A percentile compares a stretch with the other conserved stretches of the same genome.
Evolutionary conservation across 2,888 invertebrate species (phyloP).

Genomic region (Pharmacophagus antenor): DNA sequence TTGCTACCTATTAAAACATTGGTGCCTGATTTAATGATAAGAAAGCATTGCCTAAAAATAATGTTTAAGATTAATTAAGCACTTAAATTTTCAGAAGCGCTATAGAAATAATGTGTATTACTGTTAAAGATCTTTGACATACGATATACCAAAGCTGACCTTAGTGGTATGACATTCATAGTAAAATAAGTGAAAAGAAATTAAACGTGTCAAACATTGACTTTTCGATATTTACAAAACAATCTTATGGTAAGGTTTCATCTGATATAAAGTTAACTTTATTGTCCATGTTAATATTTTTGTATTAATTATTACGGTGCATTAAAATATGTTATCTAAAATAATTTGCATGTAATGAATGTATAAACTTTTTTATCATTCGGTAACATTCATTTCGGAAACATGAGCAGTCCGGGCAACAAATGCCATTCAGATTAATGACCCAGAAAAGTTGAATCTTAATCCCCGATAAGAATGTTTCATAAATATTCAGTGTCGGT

Average conservation of each 20-base stretch:
- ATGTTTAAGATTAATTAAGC: no score
- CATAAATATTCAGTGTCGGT: slow-evolving; percentile 78
- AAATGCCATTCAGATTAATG: slow-evolving; percentile 58
- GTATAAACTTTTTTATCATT: slow-evolving; percentile 13
- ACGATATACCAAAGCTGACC: neutral
- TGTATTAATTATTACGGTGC: no score
- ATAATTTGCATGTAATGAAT: slow-evolving; percentile 1
- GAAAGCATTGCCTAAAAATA: no score
- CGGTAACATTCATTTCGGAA: slow-evolving; percentile 12
- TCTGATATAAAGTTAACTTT: no score
- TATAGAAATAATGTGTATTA: no score
- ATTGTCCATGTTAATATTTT: no score
- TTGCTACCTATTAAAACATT: no score
- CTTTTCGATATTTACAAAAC: neutral
- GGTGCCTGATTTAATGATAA: no score
- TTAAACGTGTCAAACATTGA: neutral
- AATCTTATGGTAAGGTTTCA: neutral
- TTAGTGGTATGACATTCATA: neutral
- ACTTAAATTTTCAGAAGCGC: no score
- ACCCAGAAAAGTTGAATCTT: slow-evolving; percentile 74
- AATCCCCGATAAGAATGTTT: slow-evolving; percentile 67
- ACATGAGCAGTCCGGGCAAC: slow-evolving; percentile 38
- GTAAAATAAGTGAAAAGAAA: neutral
- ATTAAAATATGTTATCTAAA: no score
- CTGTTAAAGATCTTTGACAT: neutral